Percentiles rank a stretch among this genome's conserved stretches.
Conservation (phyloP, 2,113 vertebrate genomes). For the rabbit (Oryctolagus cuniculus) region mOryCun1.1 NC_091433.1:41077001-41077500, state of each 20-base stretch:
- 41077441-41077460: not conserved
- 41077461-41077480: not conserved
- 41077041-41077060: conserved; percentile 89
- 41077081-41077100: not conserved
- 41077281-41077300: not conserved
- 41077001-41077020: conserved; percentile 94
- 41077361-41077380: not conserved
- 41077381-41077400: not conserved
- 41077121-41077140: not conserved
- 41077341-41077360: not conserved
- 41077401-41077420: not conserved
- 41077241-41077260: not conserved
- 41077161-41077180: not conserved
- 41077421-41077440: not conserved
- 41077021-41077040: conserved; percentile 96
- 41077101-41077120: not conserved
- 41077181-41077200: not conserved
- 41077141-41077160: not conserved
- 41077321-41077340: not conserved
- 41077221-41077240: not conserved
- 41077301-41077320: not conserved
- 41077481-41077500: not conserved
- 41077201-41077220: not conserved
- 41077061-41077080: conserved; percentile 40
- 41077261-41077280: not conserved